Evolutionary conservation across 2,888 invertebrate species (phyloP).

Genomic region (Calameuta idolon): DNA sequence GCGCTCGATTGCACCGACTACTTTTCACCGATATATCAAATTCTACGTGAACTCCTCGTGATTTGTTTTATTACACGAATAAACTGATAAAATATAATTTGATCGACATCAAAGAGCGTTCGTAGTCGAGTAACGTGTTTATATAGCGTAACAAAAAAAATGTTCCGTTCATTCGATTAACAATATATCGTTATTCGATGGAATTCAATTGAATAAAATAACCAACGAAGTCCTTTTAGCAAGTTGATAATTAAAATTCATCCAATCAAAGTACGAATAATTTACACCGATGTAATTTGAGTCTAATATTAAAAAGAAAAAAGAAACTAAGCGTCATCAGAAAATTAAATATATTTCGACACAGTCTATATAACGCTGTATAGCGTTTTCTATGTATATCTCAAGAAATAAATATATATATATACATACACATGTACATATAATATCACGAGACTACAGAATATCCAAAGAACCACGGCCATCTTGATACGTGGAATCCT

Average conservation of each 20-base stretch:
- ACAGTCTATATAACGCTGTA: not conserved
- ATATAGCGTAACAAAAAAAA: not conserved
- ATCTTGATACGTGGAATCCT: conserved; percentile 18
- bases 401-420: too few species aligned
- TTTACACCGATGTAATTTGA: not conserved
- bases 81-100: not conserved
- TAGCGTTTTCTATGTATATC: too few species aligned
- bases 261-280: not conserved
- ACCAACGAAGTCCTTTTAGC: not conserved
- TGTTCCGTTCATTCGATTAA: not conserved
- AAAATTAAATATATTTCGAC: not conserved
- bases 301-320: not conserved
- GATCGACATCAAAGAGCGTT: not conserved
- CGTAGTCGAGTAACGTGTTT: not conserved
- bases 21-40: not conserved
- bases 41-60: not conserved
- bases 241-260: not conserved
- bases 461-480: not conserved
- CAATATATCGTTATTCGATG: not conserved
- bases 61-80: not conserved
- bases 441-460: not conserved
- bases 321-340: not conserved
- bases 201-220: not conserved
- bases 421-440: not conserved
- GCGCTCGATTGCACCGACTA: not conserved